These are phyloP conservation scores for Ferdinandea cuprea DNA, from an alignment of 2,888 invertebrate species.

Conservation along the genomic window DNA sequence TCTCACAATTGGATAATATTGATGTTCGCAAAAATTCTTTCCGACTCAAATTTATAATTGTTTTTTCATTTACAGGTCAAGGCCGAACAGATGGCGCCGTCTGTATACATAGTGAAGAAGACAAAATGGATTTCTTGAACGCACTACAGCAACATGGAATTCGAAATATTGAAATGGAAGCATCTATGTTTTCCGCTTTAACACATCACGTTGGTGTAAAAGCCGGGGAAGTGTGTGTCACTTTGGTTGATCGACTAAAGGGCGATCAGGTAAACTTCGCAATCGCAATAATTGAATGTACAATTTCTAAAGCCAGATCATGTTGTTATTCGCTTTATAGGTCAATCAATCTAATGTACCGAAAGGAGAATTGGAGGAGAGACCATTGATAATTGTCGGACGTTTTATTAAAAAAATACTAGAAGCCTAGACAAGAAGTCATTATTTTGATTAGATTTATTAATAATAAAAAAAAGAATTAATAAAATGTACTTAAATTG, in stretches of 20 bases:
- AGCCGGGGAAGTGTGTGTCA: conserved; percentile 89
- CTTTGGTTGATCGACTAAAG: conserved; percentile 87
- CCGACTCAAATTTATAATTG: no score
- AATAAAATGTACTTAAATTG: neutral
- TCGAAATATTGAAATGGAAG: conserved; percentile 92
- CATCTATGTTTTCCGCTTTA: conserved; percentile 88
- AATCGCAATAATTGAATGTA: neutral
- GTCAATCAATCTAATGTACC: conserved; percentile 84
- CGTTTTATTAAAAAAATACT: conserved; percentile 85
- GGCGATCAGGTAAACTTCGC: conserved; percentile 86
- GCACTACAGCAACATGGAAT: conserved; percentile 85
- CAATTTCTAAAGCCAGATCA: no score
- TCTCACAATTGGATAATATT: no score
- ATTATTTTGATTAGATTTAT: neutral
- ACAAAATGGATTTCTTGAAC: conserved; percentile 86
- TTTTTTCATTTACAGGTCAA: conserved; percentile 85
- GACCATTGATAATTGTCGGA: conserved; percentile 87
- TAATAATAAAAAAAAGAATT: no score
- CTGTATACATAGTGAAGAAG: conserved; percentile 86
- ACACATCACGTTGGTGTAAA: conserved; percentile 87
- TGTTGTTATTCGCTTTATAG: no score
- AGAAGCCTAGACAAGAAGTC: neutral
- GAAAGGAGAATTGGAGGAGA: conserved; percentile 86
- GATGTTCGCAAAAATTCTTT: no score
- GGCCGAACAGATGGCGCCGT: conserved; percentile 90